These are phyloP conservation scores for Melieria crassipennis DNA, from an alignment of 2,888 invertebrate species.

Conservation along the genomic window DNA sequence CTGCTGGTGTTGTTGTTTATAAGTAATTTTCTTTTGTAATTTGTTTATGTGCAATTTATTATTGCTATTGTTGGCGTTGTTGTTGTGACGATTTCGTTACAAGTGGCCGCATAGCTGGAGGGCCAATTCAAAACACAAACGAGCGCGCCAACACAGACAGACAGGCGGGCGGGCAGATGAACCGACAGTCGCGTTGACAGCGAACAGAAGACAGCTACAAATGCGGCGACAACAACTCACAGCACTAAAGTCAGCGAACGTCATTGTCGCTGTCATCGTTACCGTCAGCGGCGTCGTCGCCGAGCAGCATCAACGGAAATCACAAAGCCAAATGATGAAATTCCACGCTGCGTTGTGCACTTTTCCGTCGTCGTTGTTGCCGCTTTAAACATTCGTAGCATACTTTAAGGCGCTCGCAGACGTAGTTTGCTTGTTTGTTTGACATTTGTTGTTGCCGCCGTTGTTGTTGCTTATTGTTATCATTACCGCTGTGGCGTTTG, in stretches of 20 bases:
- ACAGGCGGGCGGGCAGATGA: neutral
- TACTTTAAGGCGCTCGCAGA: too few relatives aligned
- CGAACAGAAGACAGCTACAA: neutral
- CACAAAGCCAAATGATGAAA: too few relatives aligned
- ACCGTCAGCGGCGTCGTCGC: too few relatives aligned
- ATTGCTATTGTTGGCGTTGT: neutral
- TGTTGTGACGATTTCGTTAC: neutral
- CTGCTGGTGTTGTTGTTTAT: neutral
- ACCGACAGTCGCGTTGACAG: neutral
- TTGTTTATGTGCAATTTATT: conserved; percentile 19
- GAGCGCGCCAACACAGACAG: neutral
- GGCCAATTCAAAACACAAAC: neutral
- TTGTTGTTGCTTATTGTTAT: too few relatives aligned
- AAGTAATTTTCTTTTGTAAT: conserved; percentile 3
- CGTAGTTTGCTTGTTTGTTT: too few relatives aligned
- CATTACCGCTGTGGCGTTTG: neutral
- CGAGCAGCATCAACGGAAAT: too few relatives aligned
- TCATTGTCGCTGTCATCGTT: too few relatives aligned
- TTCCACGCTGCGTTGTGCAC: too few relatives aligned
- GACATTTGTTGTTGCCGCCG: too few relatives aligned
- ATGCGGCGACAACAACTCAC: neutral
- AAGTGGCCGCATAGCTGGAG: neutral
- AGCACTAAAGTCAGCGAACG: neutral
- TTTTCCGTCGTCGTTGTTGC: too few relatives aligned
- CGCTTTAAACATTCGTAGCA: too few relatives aligned